Evolutionary conservation across 1,140 invertebrate genomes (phyloP), one percentile per base, ranked within the genome.

Genomic region (Heliconius congener): DNA sequence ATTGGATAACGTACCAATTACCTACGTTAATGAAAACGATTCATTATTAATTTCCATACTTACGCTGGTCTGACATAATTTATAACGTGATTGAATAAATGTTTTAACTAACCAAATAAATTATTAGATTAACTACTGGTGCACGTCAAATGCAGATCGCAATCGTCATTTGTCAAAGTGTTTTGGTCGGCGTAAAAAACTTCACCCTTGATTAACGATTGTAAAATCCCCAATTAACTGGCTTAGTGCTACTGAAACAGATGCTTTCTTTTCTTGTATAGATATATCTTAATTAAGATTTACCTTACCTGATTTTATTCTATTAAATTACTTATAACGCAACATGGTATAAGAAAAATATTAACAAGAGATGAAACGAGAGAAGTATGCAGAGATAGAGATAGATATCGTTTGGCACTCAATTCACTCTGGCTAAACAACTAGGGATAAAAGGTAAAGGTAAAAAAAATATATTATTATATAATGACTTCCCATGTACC

Each of bases 191-290:
- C 23, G 4, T 66, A 66, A 79, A 79, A 79, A 79, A 75, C 73
- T 55, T 55, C 60, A 42, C 73, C 23, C 66, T 79, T 79, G 78
- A 79, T 79, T 75, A 79, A 79, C 75, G 78, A 27, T 75, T n/a
- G 73, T 79, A 75, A 75, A 79, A 79, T 75, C 78, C 42, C 78
- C 78, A 79, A 79, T 79, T 79, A 79, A 79, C 73, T 73, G 52
- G 52, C 55, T 19, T 37, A 72, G 34, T 72, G 6, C 34, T 23
- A 57, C 8, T 27, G 60, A 30, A 66, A 5, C 60, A 66, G 60
- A 23, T 66, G 60, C 57, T 60, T 60, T 60, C 8, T 66, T 66
- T 66, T 66, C 30, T 66, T 16, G 13, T 23, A 3, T 42, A 42
- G 18, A 72, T 72, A 39, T 37, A 19, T 37, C 8, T 30, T n/a